Percentiles rank a stretch among this genome's conserved stretches.
phyloP scores from a whole-genome alignment of 1,140 invertebrate genomes.

The Leucophenga varia region DNA sequence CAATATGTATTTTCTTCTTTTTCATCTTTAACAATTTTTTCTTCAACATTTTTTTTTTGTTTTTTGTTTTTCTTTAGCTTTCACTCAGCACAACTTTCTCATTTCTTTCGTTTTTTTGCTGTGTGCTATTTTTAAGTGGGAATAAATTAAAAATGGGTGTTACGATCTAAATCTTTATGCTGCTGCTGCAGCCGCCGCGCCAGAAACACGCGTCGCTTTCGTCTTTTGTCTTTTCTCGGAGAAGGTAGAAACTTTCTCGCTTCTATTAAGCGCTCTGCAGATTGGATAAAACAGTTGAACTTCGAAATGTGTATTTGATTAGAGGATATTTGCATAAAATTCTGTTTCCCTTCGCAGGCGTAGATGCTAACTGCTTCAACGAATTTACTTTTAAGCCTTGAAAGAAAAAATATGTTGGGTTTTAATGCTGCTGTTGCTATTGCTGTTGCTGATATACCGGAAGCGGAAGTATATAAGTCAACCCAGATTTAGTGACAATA shows the following conservation, averaged over 20 bases:
- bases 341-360: constrained; percentile 28
- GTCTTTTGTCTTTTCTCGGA: constrained; percentile 17
- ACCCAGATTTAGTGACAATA: constrained; percentile 27
- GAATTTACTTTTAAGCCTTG: not conserved
- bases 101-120: constrained; percentile 15
- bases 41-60: not conserved
- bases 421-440: no score
- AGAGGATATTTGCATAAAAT: constrained; percentile 56
- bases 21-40: not conserved
- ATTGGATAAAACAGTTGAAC: constrained; percentile 54
- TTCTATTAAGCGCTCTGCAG: not conserved
- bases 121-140: constrained; percentile 40
- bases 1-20: not conserved
- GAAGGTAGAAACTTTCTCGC: constrained; percentile 40
- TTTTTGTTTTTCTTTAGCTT: not conserved
- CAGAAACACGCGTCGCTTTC: constrained; percentile 8
- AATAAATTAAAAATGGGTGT: constrained; percentile 55
- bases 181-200: not conserved
- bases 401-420: not conserved
- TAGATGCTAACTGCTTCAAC: not conserved
- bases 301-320: constrained; percentile 56
- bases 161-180: constrained; percentile 9
- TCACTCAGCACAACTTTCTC: no score
- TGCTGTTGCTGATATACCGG: constrained; percentile 26
- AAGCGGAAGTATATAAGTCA: constrained; percentile 41